Evolutionary conservation across 1,140 invertebrate genomes (phyloP).

Genomic region (Galleria mellonella): DNA sequence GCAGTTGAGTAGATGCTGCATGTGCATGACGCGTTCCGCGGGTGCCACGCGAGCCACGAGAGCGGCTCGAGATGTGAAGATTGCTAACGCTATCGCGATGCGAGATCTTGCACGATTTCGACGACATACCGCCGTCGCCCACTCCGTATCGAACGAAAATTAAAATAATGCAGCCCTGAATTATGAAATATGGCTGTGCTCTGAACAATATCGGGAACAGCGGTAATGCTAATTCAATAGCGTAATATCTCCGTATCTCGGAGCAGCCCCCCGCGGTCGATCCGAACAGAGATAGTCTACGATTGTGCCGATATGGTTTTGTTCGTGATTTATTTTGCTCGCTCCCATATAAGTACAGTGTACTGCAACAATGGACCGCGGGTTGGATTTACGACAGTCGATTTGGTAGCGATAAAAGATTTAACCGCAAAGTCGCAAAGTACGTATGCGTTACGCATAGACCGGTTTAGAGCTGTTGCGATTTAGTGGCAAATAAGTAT

Average conservation of each 20-base stretch:
- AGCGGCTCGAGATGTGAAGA: constrained; percentile 32
- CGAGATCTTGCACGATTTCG: constrained; percentile 46
- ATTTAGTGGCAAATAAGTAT: no score
- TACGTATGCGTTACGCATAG: constrained; percentile 16
- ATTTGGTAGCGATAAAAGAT: constrained; percentile 67
- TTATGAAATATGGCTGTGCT: constrained; percentile 33
- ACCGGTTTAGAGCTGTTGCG: no score
- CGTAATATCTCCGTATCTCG: constrained; percentile 60
- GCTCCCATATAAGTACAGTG: constrained; percentile 63
- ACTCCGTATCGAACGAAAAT: constrained; percentile 38
- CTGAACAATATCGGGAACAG: constrained; percentile 48
- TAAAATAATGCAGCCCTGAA: constrained; percentile 51
- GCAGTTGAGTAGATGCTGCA: background rate
- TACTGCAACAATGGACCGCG: constrained; percentile 57
- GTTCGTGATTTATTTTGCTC: constrained; percentile 70
- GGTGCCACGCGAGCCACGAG: constrained; percentile 22
- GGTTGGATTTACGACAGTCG: constrained; percentile 61
- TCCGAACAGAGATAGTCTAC: constrained; percentile 49
- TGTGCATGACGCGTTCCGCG: constrained; percentile 22
- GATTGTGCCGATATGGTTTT: constrained; percentile 65
- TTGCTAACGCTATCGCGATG: constrained; percentile 35
- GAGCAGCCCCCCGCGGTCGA: constrained; percentile 45
- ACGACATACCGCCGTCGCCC: constrained; percentile 19
- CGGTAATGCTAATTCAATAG: constrained; percentile 67
- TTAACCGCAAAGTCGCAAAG: constrained; percentile 19